Conservation (phyloP, 2,113 vertebrate species). For the Apodemus speciosus region DNA sequence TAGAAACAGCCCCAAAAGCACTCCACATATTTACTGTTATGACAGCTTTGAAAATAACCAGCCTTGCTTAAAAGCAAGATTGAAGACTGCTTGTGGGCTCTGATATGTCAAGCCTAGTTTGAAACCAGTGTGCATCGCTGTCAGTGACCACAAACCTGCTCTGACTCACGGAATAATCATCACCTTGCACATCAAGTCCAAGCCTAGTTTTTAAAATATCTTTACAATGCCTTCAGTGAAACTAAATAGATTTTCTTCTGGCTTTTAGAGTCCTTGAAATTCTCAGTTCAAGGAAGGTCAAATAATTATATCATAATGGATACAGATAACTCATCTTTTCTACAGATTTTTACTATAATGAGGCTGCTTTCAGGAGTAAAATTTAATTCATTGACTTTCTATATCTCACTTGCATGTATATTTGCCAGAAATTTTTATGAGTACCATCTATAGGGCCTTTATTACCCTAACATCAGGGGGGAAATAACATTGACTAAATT, state of each 20-base stretch:
- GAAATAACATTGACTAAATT: conserved; percentile 73
- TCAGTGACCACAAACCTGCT: conserved; percentile 57
- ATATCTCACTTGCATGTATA: conserved; percentile 75
- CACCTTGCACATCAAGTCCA: conserved; percentile 60
- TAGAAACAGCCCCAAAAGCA: no score
- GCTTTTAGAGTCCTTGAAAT: conserved; percentile 73
- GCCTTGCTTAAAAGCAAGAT: neutral
- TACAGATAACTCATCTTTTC: conserved; percentile 66
- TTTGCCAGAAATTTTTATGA: conserved; percentile 74
- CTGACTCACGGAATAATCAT: conserved; percentile 68
- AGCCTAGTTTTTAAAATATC: conserved; percentile 70
- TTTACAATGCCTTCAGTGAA: conserved; percentile 72
- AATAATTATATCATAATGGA: conserved; percentile 70
- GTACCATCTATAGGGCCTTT: conserved; percentile 67
- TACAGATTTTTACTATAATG: conserved; percentile 69
- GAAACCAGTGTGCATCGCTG: conserved; percentile 42
- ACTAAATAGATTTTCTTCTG: conserved; percentile 69
- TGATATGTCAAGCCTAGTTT: neutral
- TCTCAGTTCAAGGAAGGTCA: conserved; percentile 72
- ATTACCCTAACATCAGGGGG: conserved; percentile 45
- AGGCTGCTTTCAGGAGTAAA: conserved; percentile 70
- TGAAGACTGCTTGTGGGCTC: neutral
- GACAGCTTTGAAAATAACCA: neutral
- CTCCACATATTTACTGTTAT: neutral
- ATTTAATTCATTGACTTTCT: conserved; percentile 74